Percentiles rank a stretch among this genome's conserved stretches.
Evolutionary conservation across 2,113 vertebrate species (phyloP).

Genomic region (Phylloscopus trochiloides): DNA sequence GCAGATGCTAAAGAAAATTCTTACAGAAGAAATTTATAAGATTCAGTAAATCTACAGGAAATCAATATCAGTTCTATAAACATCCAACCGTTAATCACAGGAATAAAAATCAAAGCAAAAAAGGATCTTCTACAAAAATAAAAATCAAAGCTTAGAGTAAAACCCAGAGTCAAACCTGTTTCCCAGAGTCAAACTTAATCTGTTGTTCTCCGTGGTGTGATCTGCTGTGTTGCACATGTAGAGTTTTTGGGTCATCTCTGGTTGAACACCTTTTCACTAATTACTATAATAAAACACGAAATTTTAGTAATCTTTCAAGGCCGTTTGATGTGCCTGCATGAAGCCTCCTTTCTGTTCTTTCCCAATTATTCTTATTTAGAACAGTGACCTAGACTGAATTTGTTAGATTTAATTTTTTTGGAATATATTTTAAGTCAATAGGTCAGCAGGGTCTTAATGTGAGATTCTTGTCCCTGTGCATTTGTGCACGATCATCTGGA

Average conservation of each 20-base stretch:
- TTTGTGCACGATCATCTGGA: rapidly evolving
- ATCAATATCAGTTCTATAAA: not conserved
- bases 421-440: not conserved
- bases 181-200: not conserved
- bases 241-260: not conserved
- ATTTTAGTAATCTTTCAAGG: not conserved
- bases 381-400: not conserved
- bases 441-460: not conserved
- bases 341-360: not conserved
- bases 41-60: not conserved
- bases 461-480: not conserved
- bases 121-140: not conserved
- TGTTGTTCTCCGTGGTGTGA: not conserved
- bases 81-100: not conserved
- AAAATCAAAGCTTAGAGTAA: not conserved
- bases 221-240: not conserved
- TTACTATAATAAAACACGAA: not conserved
- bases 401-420: not conserved
- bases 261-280: not conserved
- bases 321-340: not conserved
- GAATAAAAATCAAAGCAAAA: not conserved
- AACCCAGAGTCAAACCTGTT: not conserved
- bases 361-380: not conserved
- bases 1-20: not conserved
- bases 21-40: not conserved